These are phyloP conservation scores for Cerastis rubricosa DNA, from an alignment of 2,888 invertebrate genomes.

Conservation along the genomic window DNA sequence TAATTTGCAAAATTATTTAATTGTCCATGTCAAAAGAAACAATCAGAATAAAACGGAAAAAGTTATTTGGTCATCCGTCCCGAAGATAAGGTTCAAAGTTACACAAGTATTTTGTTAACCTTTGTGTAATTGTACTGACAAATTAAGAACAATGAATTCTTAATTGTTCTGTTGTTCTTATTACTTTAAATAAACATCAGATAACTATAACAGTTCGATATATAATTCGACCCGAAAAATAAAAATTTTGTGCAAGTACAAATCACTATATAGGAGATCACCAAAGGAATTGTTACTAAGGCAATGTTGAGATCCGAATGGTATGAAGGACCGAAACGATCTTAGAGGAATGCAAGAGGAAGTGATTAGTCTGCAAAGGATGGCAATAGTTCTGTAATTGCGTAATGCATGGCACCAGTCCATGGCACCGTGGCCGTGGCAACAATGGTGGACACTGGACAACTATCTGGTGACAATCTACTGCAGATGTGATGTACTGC, in stretches of 20 bases:
- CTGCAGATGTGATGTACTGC: conserved; percentile 40
- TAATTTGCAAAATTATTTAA: conserved; percentile 29
- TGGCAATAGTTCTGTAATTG: conserved; percentile 28
- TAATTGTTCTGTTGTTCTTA: conserved; percentile 32
- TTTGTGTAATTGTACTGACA: conserved; percentile 17
- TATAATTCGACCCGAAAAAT: conserved; percentile 2
- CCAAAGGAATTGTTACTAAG: conserved; percentile 15
- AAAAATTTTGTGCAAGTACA: not conserved
- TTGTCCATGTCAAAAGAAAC: conserved; percentile 13
- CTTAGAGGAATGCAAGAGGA: conserved; percentile 27
- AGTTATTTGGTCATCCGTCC: conserved; percentile 2
- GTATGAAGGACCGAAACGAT: conserved; percentile 11
- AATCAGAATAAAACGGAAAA: conserved; percentile 11
- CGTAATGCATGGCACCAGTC: conserved; percentile 24
- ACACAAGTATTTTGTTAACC: conserved; percentile 32
- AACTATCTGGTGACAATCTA: conserved; percentile 47
- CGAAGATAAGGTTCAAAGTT: conserved; percentile 44
- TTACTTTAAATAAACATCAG: conserved; percentile 24
- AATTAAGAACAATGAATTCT: conserved; percentile 44
- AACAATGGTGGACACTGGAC: conserved; percentile 24
- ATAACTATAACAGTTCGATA: conserved; percentile 4
- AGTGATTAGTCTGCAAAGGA: conserved; percentile 24
- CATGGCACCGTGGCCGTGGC: conserved; percentile 24
- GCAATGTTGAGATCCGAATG: conserved; percentile 13
- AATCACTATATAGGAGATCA: conserved; percentile 1